Conservation (phyloP, 2,797 vertebrate species). For the Tamandua tetradactyla region DNA sequence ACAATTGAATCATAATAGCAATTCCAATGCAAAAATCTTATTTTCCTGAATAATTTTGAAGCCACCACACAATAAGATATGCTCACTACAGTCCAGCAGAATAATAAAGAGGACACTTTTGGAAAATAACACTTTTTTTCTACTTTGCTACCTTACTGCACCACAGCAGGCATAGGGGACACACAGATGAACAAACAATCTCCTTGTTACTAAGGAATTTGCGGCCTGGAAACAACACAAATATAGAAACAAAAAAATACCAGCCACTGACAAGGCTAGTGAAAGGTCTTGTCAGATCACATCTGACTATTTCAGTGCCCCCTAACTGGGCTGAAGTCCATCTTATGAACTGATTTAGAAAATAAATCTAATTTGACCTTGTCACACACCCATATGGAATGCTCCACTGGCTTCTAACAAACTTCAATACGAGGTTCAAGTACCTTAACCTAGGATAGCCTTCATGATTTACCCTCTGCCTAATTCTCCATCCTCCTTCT, state of each 20-base stretch:
- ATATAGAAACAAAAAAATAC: background rate
- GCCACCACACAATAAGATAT: background rate
- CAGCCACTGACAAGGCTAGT: background rate
- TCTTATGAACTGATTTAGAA: background rate
- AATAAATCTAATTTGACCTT: background rate
- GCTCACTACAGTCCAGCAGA: background rate
- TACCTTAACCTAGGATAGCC: background rate
- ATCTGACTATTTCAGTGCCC: background rate
- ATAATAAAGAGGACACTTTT: background rate
- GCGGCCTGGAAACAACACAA: background rate
- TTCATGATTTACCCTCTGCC: background rate
- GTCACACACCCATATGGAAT: background rate
- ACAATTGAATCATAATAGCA: slow-evolving; percentile 8
- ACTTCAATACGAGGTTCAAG: background rate
- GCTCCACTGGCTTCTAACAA: background rate
- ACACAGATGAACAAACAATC: background rate
- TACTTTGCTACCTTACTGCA: background rate
- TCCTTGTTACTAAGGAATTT: background rate
- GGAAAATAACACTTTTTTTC: background rate
- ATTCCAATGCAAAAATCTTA: background rate
- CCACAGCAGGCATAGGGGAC: background rate
- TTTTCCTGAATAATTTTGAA: background rate
- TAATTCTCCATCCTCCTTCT: background rate
- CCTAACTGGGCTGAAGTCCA: background rate
- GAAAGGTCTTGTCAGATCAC: background rate